Evolutionary conservation across 2,113 vertebrate genomes (phyloP), one percentile per base, ranked within the genome.

Genomic region (Dicaeum eximium): DNA sequence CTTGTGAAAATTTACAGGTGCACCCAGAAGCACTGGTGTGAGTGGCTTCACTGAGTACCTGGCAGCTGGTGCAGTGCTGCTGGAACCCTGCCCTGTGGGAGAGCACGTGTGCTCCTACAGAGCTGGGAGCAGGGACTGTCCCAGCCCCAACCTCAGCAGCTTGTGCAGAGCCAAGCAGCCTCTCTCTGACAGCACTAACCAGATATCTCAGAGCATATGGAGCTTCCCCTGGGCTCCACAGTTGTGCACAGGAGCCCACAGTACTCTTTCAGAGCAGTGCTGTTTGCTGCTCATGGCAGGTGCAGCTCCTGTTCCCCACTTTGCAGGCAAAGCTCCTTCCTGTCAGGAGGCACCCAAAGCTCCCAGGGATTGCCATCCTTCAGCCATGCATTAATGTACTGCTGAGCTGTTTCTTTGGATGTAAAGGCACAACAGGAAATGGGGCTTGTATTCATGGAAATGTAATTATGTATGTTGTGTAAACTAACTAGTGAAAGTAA

Each of bases 401-500:
- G 25, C 66, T 37, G 81, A 92, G 91, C 71, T 83, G 64, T 66
- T 94, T 60, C 14, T 88, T 30, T 70, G 79, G 75, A 30, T 86
- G 86, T 38, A 92, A 83, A 93, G 85, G 75, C 69, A 67, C 0
- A 1, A 33, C 88, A 92, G 95, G 94, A 96, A 93, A 37, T 30
- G 37, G 74, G 78, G 74, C 24, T 93, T 92, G 88, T 80, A 40
- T 86, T 90, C 48, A 60, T 80, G 92, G 93, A 90, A 94, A 90
- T 78, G 82, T 92, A 94, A 94, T 93, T 91, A 92, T 44, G 62
- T 85, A 40, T 85, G 82, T 97, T 96, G 71, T 94, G 90, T 94
- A 96, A 96, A 96, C 90, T 61, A 71, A 75, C 60, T 13, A 47
- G 67, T 74, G 67, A 77, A 80, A 94, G 50, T 64, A 86, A 91